Evolutionary conservation across 2,888 invertebrate species (phyloP), one percentile per base, ranked within the genome.

Genomic region (Lasioglossum lativentre): DNA sequence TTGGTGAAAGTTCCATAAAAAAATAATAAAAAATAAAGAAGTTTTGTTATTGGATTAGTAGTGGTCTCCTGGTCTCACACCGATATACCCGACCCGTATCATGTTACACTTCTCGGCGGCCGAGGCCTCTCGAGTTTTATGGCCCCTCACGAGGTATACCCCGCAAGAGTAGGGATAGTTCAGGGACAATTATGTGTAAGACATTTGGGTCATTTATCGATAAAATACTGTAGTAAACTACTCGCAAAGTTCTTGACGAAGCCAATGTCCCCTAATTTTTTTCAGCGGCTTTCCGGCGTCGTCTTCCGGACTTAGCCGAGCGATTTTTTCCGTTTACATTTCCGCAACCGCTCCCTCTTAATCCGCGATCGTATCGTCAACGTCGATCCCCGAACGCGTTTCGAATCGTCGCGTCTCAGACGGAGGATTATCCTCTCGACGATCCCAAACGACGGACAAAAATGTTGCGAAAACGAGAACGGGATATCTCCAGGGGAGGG

Each of bases 371-470:
- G 82, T 88, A 87, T 80, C 87, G 83, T 73, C 75, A 82, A 81
- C 76, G 83, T 73, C 80, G 89, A 88, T 84, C 76, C 86, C 27
- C 85, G 84, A 86, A 86, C 89, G 81, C 87, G 87, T 87, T 82
- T 84, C 87, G 90, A 90, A 90, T 89, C 90, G 87, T 78, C 87
- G 74, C 68, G 45, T 59, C 78, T 80, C 74, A 59, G 83, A 68
- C 75, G 68, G 19, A 56, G 83, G 90, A 90, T 90, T 90, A 90
- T 87, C 86, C 87, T 80, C 75, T 79, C 30, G 59, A 80, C 79
- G 84, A 85, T 89, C 87, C 81, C 88, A 66, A 83, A 72, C 71
- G 59, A 23, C 14, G 77, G 70, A 42, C 59, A 75, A 70, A 77
- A 70, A 40, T 45, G 77, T 85, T 45, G 74, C 34, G 23, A 68